Evolutionary conservation across 2,113 vertebrate species (phyloP), one percentile per base, ranked within the genome.

Genomic region (Myxocyprinus asiaticus): DNA sequence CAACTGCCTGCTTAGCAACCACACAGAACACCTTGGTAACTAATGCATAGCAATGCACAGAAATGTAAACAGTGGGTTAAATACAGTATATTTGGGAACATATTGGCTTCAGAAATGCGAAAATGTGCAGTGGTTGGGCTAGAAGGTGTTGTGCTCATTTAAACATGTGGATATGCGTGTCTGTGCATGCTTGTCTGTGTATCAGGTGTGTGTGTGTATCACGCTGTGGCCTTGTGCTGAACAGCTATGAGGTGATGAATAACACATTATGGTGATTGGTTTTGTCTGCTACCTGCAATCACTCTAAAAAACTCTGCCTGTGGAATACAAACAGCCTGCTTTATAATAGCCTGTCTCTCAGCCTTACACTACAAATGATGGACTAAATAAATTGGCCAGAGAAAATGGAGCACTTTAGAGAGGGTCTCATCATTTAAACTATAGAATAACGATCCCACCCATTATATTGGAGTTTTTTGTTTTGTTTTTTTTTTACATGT

Each of bases 241-340:
- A 33, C 22, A 33, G 22, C 22, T 33, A 33, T 33, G 48, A 76
- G 79, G 55, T 79, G 79, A 82, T 81, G 78, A 85, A 82, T 85
- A 84, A 83, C 70, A 47, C 74, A 83, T 82, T 78, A 82, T 55
- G 33, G 67, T 69, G 80, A 84, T 78, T 76, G 62, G 65, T 67
- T 83, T 67, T 63, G 45, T 64, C 69, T 75, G 77, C 71, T 73
- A 64, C 62, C 80, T 73, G 77, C 84, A 82, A 58, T 65, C 22
- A 33, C 22, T 33, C 22, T 33, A 33, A 33, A 33, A 33, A 47
- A 63, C 74, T 71, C 59, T 62, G 79, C 22, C 53, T 68, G 45
- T 73, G 67, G 50, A 69, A 77, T 58, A 59, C 70, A 12, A 80
- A 51, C 63, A n/a, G 58, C 48, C 69, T 33, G 50, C 50, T 76